Evolutionary conservation across 2,888 invertebrate genomes (phyloP).

Genomic region (Zhuqinia jingwanae): DNA sequence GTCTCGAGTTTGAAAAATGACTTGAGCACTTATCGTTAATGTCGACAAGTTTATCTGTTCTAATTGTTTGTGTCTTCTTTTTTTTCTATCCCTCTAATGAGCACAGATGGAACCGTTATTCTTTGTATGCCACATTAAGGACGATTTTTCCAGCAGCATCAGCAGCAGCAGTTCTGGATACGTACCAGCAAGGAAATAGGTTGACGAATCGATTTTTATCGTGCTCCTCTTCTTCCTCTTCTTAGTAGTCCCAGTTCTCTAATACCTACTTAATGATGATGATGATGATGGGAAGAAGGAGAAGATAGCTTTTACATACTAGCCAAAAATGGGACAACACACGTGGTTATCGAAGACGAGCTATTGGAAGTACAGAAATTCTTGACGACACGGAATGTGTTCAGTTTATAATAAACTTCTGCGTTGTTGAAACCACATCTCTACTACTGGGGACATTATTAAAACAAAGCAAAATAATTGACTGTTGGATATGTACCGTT

Average conservation of each 20-base stretch:
- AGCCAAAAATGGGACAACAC: slow-evolving; percentile 1
- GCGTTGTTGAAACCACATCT: too few species aligned
- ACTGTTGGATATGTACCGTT: too few species aligned
- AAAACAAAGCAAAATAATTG: too few species aligned
- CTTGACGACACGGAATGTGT: slow-evolving; percentile 18
- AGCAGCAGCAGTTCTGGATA: too few species aligned
- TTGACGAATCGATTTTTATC: too few species aligned
- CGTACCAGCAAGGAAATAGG: background rate
- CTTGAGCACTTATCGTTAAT: too few species aligned
- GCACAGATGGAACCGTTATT: slow-evolving; percentile 34
- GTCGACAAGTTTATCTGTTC: too few species aligned
- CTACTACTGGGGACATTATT: too few species aligned
- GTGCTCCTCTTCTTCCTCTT: too few species aligned
- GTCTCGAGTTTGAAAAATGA: background rate
- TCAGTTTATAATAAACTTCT: too few species aligned
- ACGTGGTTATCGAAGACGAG: background rate
- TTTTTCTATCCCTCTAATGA: background rate
- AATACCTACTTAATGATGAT: background rate
- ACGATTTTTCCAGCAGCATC: background rate
- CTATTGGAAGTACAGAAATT: background rate
- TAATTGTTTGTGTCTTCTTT: slow-evolving; percentile 16
- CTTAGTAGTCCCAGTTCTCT: background rate
- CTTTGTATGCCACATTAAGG: background rate
- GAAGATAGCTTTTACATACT: background rate
- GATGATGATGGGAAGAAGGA: background rate